These are phyloP conservation scores for Elephantulus edwardii DNA, from an alignment of 2,113 vertebrate genomes.

Conservation along the genomic window DNA sequence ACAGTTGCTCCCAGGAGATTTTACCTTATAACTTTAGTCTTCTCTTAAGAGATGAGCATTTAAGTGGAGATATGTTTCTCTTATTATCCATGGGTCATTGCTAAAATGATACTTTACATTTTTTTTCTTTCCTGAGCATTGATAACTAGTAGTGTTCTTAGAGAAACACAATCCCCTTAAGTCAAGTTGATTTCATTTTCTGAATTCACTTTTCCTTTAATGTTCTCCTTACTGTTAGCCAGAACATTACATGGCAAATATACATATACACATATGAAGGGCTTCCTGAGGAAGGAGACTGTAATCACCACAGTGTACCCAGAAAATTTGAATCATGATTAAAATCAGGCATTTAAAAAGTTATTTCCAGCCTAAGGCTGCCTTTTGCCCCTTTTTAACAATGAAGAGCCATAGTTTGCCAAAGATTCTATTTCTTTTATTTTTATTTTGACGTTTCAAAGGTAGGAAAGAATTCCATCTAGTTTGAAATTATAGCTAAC, in stretches of 20 bases:
- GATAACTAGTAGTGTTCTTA: neutral
- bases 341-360: conserved; percentile 64
- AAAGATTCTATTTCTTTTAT: conserved; percentile 78
- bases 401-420: conserved; percentile 36
- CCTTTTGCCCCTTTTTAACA: conserved; percentile 31
- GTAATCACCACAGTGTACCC: neutral
- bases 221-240: neutral
- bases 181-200: conserved; percentile 3
- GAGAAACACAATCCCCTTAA: conserved; percentile 16
- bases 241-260: conserved; percentile 25
- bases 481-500: conserved; percentile 77
- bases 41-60: conserved; percentile 64
- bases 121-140: conserved; percentile 62
- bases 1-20: conserved; percentile 44
- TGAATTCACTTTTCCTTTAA: conserved; percentile 38
- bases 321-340: conserved; percentile 62
- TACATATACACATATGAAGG: neutral
- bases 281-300: neutral
- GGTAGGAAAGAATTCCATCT: conserved; percentile 79
- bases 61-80: conserved; percentile 45
- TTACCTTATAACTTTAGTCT: conserved; percentile 48
- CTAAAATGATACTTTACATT: conserved; percentile 54
- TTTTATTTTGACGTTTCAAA: conserved; percentile 81
- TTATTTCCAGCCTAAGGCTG: conserved; percentile 59
- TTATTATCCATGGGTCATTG: conserved; percentile 64